Base-by-base conservation (phyloP, 2,888 invertebrate species). In the Hydriomena furcata region DNA sequence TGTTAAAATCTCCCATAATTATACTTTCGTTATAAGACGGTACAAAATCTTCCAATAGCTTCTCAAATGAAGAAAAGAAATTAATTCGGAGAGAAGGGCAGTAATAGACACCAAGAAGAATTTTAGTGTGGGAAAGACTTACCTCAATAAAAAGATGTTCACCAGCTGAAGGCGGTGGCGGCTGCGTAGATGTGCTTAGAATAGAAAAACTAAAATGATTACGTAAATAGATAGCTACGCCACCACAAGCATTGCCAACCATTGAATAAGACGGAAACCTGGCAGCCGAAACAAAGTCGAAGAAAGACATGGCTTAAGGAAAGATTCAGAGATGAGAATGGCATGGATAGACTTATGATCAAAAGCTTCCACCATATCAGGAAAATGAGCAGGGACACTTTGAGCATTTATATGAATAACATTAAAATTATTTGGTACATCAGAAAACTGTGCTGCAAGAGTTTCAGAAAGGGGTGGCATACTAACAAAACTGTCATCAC, bases 331-430 rank as follows among this genome's bases (percentile, higher is more conserved):
- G n/a, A n/a, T n/a, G n/a, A n/a, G n/a, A n/a, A n/a, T n/a, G 12
- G 32, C 32, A 17, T 32, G 32, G n/a, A 32, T 32, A 32, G 17
- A 32, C 8, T 32, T 32, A 8, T 32, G n/a, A 1, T 17, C 32
- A 7, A 32, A 32, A 7, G 20, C 11, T 3, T 11, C 20, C 2
- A 32, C 1, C 32, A 32, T 32, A n/a, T 32, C 32, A 1, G 17
- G 20, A 12, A 32, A 32, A 7, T 32, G 17, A 32, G 17, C 17
- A n/a, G 20, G n/a, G n/a, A n/a, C n/a, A n/a, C n/a, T n/a, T n/a
- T n/a, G n/a, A n/a, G n/a, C n/a, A n/a, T n/a, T n/a, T n/a, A n/a
- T n/a, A n/a, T n/a, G n/a, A n/a, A n/a, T n/a, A n/a, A n/a, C n/a
- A n/a, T n/a, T n/a, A n/a, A 32, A 32, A 2, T 17, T 32, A 5